Conservation (phyloP, 1,140 invertebrate species). For the Drosophila kepulauana region DNA sequence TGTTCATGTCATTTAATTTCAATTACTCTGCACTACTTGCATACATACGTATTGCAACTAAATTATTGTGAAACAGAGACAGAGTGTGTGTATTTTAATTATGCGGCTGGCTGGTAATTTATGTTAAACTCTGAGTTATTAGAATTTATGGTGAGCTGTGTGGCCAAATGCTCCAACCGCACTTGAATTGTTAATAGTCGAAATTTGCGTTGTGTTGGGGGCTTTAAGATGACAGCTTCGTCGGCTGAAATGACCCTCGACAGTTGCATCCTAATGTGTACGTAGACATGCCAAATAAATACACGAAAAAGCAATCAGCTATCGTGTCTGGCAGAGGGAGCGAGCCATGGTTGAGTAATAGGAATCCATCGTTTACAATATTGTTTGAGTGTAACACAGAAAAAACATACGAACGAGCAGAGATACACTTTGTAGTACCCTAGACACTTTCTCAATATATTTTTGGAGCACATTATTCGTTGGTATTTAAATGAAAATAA, state of each 20-base stretch:
- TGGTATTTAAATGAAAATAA: too few relatives aligned
- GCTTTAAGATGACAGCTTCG: constrained; percentile 42
- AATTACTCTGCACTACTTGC: constrained; percentile 52
- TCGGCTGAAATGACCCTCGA: constrained; percentile 30
- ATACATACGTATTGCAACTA: constrained; percentile 34
- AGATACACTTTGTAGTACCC: too few relatives aligned
- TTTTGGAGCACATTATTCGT: too few relatives aligned
- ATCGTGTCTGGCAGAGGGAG: too few relatives aligned
- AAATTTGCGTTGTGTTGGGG: constrained; percentile 1
- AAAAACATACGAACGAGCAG: constrained; percentile 3
- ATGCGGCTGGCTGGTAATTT: constrained; percentile 74
- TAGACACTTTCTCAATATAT: too few relatives aligned
- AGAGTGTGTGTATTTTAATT: constrained; percentile 61
- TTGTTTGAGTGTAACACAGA: constrained; percentile 23
- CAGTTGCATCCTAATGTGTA: constrained; percentile 41
- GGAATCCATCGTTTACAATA: constrained; percentile 47
- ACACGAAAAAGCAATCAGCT: constrained; percentile 75
- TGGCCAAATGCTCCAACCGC: constrained; percentile 64
- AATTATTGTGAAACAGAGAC: constrained; percentile 33
- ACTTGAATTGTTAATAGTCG: constrained; percentile 67
- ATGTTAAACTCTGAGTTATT: constrained; percentile 81
- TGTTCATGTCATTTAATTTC: constrained; percentile 77
- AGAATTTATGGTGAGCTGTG: constrained; percentile 71
- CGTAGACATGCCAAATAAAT: constrained; percentile 61
- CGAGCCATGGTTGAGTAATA: constrained; percentile 14